phyloP scores from a whole-genome alignment of 2,113 vertebrate genomes.

The Prietella phreatophila region DNA sequence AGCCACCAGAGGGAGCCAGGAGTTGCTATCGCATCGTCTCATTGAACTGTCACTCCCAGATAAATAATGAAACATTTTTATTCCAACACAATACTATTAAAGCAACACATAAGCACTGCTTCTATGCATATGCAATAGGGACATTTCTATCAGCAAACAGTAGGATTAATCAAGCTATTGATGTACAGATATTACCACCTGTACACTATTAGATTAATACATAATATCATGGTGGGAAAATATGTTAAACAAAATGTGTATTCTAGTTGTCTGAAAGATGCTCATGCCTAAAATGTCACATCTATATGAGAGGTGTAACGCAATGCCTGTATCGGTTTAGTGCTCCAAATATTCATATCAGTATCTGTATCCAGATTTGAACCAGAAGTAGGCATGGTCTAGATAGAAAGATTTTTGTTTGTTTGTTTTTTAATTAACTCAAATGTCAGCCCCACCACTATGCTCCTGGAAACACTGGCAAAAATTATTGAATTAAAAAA shows the following conservation, averaged over 20 bases:
- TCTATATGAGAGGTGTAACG: not conserved
- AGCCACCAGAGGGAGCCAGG: slow-evolving; percentile 46
- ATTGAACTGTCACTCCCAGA: not conserved
- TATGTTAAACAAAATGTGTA: not conserved
- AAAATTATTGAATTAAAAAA: not conserved
- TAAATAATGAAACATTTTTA: not conserved
- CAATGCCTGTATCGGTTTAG: not conserved
- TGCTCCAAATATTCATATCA: not conserved
- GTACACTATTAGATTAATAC: not conserved
- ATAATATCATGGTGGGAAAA: not conserved
- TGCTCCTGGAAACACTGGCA: not conserved
- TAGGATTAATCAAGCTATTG: not conserved
- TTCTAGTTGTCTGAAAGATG: no score
- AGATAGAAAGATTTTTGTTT: not conserved
- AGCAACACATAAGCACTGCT: not conserved
- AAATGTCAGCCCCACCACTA: not conserved
- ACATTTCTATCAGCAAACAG: not conserved
- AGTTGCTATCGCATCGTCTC: not conserved
- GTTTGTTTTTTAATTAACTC: not conserved
- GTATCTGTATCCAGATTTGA: not conserved
- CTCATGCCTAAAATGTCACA: not conserved
- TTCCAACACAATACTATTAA: not conserved
- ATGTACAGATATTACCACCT: not conserved
- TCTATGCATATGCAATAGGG: not conserved
- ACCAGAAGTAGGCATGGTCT: not conserved